Percentiles rank a stretch among this genome's conserved stretches.
Evolutionary conservation across 92 coral and sea anemone genomes (phyloP).

Genomic region (Epizoanthus stellaris): DNA sequence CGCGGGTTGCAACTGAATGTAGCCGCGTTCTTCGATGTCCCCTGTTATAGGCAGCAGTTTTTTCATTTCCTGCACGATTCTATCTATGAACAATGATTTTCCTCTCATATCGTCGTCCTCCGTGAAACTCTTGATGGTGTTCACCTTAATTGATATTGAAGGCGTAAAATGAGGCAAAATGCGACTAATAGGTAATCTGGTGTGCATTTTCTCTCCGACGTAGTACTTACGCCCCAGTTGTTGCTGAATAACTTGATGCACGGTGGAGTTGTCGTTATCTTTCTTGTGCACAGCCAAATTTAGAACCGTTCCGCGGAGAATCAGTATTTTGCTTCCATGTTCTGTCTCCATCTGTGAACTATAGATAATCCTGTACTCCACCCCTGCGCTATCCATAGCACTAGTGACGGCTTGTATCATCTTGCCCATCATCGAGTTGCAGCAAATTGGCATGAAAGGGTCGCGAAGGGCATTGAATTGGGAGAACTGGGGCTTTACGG

Average conservation of each 20-base stretch:
- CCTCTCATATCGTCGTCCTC: background rate
- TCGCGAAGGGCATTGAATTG: conserved; percentile 19
- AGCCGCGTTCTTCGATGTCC: conserved; percentile 28
- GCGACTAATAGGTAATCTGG: conserved; percentile 20
- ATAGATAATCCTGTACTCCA: conserved; percentile 16
- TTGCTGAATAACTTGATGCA: conserved; percentile 18
- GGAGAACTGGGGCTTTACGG: background rate
- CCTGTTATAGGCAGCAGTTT: conserved; percentile 29
- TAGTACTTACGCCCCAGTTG: conserved; percentile 8
- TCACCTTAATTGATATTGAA: conserved; percentile 17
- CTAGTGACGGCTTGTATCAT: conserved; percentile 3
- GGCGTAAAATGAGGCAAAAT: conserved; percentile 28
- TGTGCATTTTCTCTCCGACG: conserved; percentile 43
- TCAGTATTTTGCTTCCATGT: conserved; percentile 15
- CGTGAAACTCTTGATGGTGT: background rate
- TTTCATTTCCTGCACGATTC: conserved; percentile 20
- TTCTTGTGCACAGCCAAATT: conserved; percentile 31
- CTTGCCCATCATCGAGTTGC: conserved; percentile 22
- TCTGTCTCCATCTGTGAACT: conserved; percentile 17
- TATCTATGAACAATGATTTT: background rate
- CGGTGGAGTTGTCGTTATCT: conserved; percentile 35
- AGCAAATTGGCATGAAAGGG: conserved; percentile 34
- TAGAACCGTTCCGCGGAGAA: background rate
- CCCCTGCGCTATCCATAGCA: background rate
- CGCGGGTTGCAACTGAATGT: conserved; percentile 26